These are phyloP conservation scores for Aphaenogaster floridana DNA, from an alignment of 1,140 invertebrate species.

Conservation along the genomic window DNA sequence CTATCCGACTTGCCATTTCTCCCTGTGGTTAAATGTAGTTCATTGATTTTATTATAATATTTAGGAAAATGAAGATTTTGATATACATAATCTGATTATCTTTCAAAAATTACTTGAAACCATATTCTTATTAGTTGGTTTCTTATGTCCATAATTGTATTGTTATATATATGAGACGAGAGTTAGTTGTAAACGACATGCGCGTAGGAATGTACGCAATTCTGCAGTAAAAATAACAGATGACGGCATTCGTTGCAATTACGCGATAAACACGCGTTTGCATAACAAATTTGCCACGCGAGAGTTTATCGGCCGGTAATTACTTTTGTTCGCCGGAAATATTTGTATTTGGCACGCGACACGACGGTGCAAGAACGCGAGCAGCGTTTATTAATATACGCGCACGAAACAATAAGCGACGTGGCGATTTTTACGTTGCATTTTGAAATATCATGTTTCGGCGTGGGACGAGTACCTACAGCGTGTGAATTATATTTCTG, in stretches of 20 bases:
- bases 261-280: conserved; percentile 51
- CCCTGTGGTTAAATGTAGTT: too few relatives aligned
- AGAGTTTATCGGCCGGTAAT: conserved; percentile 63
- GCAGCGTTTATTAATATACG: conserved; percentile 43
- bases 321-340: conserved; percentile 55
- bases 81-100: neutral
- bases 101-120: neutral
- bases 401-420: conserved; percentile 57
- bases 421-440: conserved; percentile 54
- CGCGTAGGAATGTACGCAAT: neutral
- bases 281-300: conserved; percentile 59
- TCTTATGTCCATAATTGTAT: neutral
- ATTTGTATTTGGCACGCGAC: conserved; percentile 62
- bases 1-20: too few relatives aligned
- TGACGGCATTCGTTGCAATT: conserved; percentile 25
- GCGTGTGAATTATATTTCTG: conserved; percentile 69
- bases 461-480: conserved; percentile 21
- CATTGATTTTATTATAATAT: neutral
- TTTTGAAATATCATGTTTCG: conserved; percentile 56
- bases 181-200: conserved; percentile 2
- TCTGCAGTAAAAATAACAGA: conserved; percentile 33
- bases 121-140: neutral
- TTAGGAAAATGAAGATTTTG: neutral
- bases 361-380: neutral
- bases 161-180: neutral